These are phyloP conservation scores for Saimiri boliviensis DNA, from an alignment of 2,113 vertebrate genomes.

Conservation along the genomic window DNA sequence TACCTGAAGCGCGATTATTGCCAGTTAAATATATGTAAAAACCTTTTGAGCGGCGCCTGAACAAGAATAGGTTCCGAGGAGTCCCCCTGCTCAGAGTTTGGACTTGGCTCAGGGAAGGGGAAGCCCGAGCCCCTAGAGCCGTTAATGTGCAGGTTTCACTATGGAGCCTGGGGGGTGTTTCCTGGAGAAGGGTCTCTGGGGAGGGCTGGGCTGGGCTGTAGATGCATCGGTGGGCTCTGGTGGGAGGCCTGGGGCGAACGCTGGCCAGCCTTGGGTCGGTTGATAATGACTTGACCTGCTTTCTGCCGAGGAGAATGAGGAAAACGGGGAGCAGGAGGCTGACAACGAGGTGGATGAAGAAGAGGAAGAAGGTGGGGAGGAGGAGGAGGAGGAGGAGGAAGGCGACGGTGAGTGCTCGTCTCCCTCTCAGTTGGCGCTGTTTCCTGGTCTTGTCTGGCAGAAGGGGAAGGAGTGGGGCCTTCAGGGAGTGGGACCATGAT, in stretches of 20 bases:
- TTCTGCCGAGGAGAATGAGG: constrained; percentile 86
- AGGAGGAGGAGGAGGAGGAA: constrained; percentile 88
- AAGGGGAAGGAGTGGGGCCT: not conserved
- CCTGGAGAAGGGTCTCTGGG: not conserved
- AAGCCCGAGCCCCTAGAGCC: no score
- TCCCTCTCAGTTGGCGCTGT: not conserved
- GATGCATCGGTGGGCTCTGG: no score
- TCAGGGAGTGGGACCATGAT: no score
- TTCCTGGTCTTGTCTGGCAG: not conserved
- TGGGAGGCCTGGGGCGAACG: no score
- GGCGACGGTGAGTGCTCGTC: constrained; percentile 84
- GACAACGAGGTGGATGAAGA: constrained; percentile 90
- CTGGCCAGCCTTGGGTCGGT: not conserved
- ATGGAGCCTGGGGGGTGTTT: no score
- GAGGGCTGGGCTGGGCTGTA: not conserved
- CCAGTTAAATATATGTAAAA: no score
- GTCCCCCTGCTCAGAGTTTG: not conserved
- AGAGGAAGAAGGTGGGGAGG: constrained; percentile 88
- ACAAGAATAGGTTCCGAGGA: no score
- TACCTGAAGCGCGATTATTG: no score
- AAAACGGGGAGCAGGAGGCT: constrained; percentile 88
- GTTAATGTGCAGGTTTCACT: no score
- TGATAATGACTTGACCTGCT: constrained; percentile 44
- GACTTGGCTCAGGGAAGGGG: not conserved
- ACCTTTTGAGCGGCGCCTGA: no score